Base-by-base conservation (phyloP, 2,888 invertebrate genomes). In the Drosophila aldrichi region DNA sequence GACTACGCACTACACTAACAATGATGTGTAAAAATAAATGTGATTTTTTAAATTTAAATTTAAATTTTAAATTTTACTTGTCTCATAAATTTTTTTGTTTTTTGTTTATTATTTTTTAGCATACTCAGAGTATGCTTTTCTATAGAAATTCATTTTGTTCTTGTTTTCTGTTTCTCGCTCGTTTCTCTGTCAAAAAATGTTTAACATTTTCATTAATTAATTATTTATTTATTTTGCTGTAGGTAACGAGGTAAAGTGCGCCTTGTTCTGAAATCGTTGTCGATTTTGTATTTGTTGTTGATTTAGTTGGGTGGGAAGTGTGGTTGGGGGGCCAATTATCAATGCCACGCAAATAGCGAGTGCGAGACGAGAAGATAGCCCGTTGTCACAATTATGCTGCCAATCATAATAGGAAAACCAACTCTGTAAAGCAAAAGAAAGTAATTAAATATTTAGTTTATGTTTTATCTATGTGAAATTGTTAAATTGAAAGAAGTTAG, bases 321-420 rank as follows among this genome's bases (percentile, higher is more conserved):
- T 0, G 41, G 18, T 4, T 18, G 20, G 20, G 1, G 12, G 32
- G 80, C 61, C 67, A 34, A 76, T 81, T 78, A 91, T 92, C 92
- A 95, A 92, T 96, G 95, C 96, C 96, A 96, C 52, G 94, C 92
- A 57, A 96, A 94, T 1, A 94, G 92, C 29, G 96, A 95, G 85
- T 97, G 97, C 70, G 95, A 95, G 0, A 97, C 67, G 58, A 97
- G 91, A 22, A 97, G 93, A 91, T 97, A 97, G 0, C 94, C 93
- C 0, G 95, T 95, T 0, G 96, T 94, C 0, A 96, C 94, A 1
- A 95, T 71, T 1, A 96, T 94, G 71, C 96, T 96, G 9, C 96
- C 95, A 5, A 97, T 92, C 96, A 96, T 97, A 69, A 97, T 94
- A 0, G 98, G 98, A 91, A 97, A 96, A 32, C 98, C 98, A 77